Evolutionary conservation across 2,113 vertebrate genomes (phyloP).

Genomic region (Macaca fascicularis): DNA sequence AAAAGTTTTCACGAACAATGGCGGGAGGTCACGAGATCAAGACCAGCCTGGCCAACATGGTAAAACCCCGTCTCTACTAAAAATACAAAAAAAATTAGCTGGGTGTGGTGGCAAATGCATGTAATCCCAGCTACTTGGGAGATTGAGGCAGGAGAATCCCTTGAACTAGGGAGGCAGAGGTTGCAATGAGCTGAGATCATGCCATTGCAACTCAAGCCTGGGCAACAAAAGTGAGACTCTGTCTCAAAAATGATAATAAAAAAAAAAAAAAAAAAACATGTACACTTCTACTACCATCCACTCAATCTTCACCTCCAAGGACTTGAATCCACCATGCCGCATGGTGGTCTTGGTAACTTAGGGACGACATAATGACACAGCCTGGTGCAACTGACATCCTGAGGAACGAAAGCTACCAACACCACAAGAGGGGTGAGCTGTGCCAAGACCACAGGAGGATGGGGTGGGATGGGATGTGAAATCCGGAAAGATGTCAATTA

Average conservation of each 20-base stretch:
- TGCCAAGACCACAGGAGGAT: neutral
- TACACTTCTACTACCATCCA: neutral
- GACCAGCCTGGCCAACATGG: too few species aligned
- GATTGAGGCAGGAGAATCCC: too few species aligned
- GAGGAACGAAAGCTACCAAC: neutral
- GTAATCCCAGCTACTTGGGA: too few species aligned
- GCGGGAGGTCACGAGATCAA: neutral
- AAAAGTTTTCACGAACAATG: neutral
- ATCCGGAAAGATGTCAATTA: neutral
- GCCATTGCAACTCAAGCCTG: too few species aligned
- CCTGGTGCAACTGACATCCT: neutral
- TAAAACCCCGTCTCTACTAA: too few species aligned
- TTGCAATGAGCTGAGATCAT: too few species aligned
- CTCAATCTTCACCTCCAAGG: constrained; percentile 14
- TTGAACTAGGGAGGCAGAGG: too few species aligned
- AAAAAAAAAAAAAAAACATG: neutral
- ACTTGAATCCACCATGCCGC: neutral
- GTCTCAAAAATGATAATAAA: too few species aligned
- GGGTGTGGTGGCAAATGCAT: too few species aligned
- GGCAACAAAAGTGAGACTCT: too few species aligned
- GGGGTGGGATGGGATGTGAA: neutral
- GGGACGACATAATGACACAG: neutral
- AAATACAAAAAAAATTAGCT: too few species aligned
- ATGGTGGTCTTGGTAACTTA: neutral
- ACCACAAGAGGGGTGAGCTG: neutral